Evolutionary conservation across 2,888 invertebrate species (phyloP), one percentile per base, ranked within the genome.

Genomic region (Aricia artaxerxes): DNA sequence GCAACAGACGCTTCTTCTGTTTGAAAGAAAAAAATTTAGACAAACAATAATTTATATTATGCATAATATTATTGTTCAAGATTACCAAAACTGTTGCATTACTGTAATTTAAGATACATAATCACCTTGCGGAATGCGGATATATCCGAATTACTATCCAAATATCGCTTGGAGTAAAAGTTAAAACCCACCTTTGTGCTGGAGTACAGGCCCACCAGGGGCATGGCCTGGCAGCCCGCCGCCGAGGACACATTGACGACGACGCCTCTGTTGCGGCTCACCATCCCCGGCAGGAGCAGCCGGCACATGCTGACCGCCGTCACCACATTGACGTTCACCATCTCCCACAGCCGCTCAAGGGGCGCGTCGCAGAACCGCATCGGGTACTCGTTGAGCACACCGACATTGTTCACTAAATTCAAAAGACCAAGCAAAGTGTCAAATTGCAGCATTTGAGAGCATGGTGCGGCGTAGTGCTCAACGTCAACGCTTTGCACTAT

Each of bases 271-370:
- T 96, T 95, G 78, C 97, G 95, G 80, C 95, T 93, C 85, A 96
- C 96, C 98, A 98, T 98, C 75, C 96, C 96, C 0, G 96, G 96
- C 83, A 98, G 94, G 69, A 98, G 92, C 86, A 97, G 92, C 80
- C 97, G 95, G 6, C 97, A 97, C 96, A 98, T 96, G 90, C 97
- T 92, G 0, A 98, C 98, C 35, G 97, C 97, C 0, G 98, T 97
- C 0, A 97, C 97, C 4, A 98, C 95, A 89, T 98, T 98, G 11
- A 98, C 96, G 87, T 97, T 97, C 82, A 98, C 96, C 79, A 98
- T 94, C 86, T 97, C 97, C 97, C 97, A 97, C 3, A 44, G 44
- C 44, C 35, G 64, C 64, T 35, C 31, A 35, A 35, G 11, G 31
- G 31, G 11, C 35, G 64, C 31, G 35, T 69, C 64, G 35, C 64